Conservation (phyloP, 2,113 vertebrate species). For the Tricholaema leucomelas region DNA sequence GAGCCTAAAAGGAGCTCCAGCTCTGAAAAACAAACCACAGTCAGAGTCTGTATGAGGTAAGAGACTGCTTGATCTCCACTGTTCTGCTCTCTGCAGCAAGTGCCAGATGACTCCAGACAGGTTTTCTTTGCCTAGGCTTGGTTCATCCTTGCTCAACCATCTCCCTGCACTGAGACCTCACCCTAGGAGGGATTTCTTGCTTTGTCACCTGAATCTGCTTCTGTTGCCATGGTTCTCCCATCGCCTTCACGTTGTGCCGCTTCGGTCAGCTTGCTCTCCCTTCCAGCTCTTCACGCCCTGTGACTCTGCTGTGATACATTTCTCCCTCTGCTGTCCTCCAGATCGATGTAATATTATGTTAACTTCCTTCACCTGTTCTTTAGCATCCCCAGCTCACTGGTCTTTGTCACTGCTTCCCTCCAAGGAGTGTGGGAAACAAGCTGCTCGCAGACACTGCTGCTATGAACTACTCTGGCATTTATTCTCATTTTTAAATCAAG, state of each 20-base stretch:
- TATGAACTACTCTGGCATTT: neutral
- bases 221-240: neutral
- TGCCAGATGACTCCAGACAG: neutral
- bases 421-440: neutral
- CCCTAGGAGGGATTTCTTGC: neutral
- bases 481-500: neutral
- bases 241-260: fast-evolving
- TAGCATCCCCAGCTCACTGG: neutral
- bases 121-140: neutral
- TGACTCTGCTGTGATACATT: neutral
- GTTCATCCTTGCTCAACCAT: neutral
- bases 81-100: neutral
- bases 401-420: neutral
- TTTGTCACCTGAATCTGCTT: neutral
- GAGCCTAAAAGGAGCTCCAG: neutral
- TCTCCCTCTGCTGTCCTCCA: neutral
- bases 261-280: fast-evolving
- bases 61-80: neutral
- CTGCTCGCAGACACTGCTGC: neutral
- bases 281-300: neutral
- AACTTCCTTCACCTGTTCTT: neutral
- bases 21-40: neutral
- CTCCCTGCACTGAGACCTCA: neutral
- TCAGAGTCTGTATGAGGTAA: neutral
- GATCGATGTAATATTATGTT: neutral